Conservation (phyloP, 2,113 vertebrate species). For the Lutjanus erythropterus region DNA sequence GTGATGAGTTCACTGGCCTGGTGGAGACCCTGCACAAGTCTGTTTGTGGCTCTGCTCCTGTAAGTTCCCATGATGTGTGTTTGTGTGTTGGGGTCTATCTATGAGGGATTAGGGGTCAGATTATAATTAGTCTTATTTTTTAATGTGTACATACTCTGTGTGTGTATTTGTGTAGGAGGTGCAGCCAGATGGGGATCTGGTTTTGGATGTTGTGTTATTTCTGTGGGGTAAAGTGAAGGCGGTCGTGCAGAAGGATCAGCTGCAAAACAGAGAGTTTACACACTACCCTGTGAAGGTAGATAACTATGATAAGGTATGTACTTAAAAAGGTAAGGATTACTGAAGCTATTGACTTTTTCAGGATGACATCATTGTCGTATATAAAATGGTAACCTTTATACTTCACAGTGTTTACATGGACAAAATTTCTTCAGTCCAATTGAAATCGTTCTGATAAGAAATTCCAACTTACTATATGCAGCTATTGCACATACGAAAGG, state of each 20-base stretch:
- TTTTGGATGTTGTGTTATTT: constrained; percentile 86
- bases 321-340: neutral
- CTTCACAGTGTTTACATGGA: neutral
- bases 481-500: too few species aligned
- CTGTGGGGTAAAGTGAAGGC: constrained; percentile 91
- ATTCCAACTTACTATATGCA: too few species aligned
- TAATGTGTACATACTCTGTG: neutral
- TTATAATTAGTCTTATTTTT: too few species aligned
- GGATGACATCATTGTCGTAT: neutral
- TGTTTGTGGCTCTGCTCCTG: constrained; percentile 83
- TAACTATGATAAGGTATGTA: constrained; percentile 82
- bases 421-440: too few species aligned
- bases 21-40: constrained; percentile 84
- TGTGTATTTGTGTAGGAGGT: constrained; percentile 80
- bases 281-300: constrained; percentile 78
- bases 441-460: too few species aligned
- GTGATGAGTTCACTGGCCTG: constrained; percentile 83
- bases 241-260: constrained; percentile 80
- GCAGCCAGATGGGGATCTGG: constrained; percentile 87
- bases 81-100: neutral
- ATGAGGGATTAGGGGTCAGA: neutral
- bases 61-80: constrained; percentile 70
- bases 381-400: neutral
- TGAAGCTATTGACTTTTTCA: neutral
- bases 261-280: constrained; percentile 70